Conservation (phyloP, 30 jellyfish, hydroid and myxozoan genomes). For the Nemopilema nomurai region DNA sequence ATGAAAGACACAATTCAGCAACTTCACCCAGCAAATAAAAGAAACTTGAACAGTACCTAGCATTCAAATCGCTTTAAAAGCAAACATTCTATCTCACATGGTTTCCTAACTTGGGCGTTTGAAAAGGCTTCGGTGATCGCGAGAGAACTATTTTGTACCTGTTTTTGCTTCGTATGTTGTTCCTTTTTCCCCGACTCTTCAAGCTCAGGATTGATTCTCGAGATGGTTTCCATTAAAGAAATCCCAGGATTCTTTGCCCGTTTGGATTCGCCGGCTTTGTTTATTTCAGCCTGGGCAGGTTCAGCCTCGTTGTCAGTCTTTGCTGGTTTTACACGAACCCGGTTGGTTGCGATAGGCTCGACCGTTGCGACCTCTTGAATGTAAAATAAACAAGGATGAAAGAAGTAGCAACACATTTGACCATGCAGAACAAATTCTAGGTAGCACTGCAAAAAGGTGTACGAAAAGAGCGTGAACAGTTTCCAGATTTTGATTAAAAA, state of each 20-base stretch:
- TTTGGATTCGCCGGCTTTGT: background rate
- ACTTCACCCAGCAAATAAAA: no score
- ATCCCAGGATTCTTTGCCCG: background rate
- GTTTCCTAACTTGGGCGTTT: no score
- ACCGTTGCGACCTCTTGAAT: background rate
- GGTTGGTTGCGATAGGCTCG: background rate
- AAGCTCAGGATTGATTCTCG: conserved; percentile 17
- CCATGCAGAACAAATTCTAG: no score
- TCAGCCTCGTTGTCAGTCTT: background rate
- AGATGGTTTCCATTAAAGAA: background rate
- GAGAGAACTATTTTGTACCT: no score
- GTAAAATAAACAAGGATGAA: background rate
- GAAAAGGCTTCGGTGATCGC: no score
- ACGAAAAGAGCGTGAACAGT: no score
- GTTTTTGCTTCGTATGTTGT: background rate
- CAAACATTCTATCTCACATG: no score
- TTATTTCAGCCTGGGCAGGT: background rate
- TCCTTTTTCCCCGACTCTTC: background rate
- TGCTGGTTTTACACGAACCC: background rate
- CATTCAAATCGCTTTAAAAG: no score
- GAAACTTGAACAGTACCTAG: no score
- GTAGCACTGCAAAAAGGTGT: no score
- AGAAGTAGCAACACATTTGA: no score
- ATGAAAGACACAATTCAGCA: background rate
- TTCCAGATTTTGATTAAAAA: no score